Evolutionary conservation across 2,888 invertebrate species (phyloP), one percentile per base, ranked within the genome.

Genomic region (Lottia gigantea): DNA sequence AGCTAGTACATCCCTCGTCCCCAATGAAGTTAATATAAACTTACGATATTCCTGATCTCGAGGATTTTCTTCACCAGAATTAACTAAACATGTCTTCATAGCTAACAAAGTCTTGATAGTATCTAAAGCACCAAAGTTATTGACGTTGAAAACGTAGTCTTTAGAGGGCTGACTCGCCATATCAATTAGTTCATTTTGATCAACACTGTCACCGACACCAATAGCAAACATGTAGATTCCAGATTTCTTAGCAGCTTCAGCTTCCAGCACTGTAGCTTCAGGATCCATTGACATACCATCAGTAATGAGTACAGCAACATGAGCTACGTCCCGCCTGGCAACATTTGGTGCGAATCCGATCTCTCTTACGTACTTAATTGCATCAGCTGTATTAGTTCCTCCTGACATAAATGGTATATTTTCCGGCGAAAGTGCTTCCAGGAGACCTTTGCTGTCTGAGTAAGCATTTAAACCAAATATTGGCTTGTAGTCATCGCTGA

Each of bases 171-270:
- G 64, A 64, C 79, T 82, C 19, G 83, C 83, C 65, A 85, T 83
- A 40, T 70, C 72, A 16, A 68, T 70, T 40, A 86, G 76, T 70
- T 86, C 85, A 19, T 73, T 65, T 45, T 75, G 62, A 62, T 83
- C 81, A 1, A 78, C 76, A n/a, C 78, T 76, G 2, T 67, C 55
- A 8, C 85, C 85, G 1, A 86, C 81, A 16, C 85, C 85, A 62
- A 86, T 82, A 31, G 84, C 82, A 70, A 85, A 85, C 49, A 82
- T 68, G 25, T 78, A 77, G 25, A 84, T 80, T 1, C 83, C 84
- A 0, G 76, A 72, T 12, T 74, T 64, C 16, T 80, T 78, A 0
- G 80, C 80, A 15, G 78, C 71, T 11, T 71, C 66, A 0, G 86
- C 82, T 71, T 83, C 80, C 61, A 62, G 61, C 8, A 73, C 76